A percentile compares a stretch with the other conserved stretches of the same genome.
phyloP scores from a whole-genome alignment of 2,797 vertebrate genomes.

The Scyliorhinus canicula region DNA sequence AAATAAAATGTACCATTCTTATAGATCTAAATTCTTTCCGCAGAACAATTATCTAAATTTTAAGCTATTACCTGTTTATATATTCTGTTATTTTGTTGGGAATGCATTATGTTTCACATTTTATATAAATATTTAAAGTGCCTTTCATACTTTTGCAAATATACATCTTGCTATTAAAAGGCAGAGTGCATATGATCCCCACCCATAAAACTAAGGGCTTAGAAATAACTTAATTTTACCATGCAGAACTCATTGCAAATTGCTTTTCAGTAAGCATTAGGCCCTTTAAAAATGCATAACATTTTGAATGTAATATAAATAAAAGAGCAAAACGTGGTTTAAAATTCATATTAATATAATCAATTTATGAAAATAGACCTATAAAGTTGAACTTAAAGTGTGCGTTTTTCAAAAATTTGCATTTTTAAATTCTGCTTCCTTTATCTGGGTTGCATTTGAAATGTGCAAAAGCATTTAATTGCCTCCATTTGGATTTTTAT shows the following conservation, averaged over 20 bases:
- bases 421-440: neutral
- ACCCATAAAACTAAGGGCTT: neutral
- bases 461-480: neutral
- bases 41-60: neutral
- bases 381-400: neutral
- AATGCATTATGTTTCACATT: neutral
- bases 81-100: neutral
- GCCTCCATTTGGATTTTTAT: conserved; percentile 18
- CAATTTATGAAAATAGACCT: neutral
- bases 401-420: neutral
- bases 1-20: neutral
- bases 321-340: neutral
- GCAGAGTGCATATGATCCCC: neutral
- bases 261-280: neutral
- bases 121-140: neutral
- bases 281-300: conserved; percentile 22
- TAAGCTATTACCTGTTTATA: neutral
- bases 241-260: neutral
- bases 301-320: conserved; percentile 16
- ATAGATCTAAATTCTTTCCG: neutral
- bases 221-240: conserved; percentile 22
- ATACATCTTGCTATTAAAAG: neutral
- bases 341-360: neutral
- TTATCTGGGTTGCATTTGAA: neutral
- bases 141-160: neutral